These are phyloP conservation scores for Pica pica DNA, from an alignment of 2,113 vertebrate species.

Conservation along the genomic window DNA sequence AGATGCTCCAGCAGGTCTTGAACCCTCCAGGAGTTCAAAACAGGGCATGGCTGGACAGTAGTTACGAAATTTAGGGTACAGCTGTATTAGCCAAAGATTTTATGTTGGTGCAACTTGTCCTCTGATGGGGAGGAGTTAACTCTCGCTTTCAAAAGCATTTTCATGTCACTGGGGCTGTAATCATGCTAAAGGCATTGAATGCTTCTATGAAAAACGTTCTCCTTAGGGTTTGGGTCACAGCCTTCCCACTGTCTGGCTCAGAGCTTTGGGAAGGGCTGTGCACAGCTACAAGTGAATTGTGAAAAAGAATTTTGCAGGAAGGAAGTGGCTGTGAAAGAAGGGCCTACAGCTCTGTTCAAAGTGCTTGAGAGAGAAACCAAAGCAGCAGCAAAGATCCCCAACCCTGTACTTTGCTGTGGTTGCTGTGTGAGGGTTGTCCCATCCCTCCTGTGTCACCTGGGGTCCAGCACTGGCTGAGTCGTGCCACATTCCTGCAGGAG, in stretches of 20 bases:
- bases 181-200: neutral
- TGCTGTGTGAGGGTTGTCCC: accelerated
- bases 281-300: neutral
- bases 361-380: neutral
- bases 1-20: neutral
- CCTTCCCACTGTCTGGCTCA: no score
- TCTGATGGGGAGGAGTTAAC: neutral
- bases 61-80: neutral
- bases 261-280: neutral
- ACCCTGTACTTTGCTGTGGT: accelerated
- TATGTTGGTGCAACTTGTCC: neutral
- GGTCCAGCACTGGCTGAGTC: accelerated
- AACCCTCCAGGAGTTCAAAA: neutral
- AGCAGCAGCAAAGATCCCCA: neutral
- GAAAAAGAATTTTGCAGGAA: neutral
- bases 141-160: neutral
- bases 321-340: neutral
- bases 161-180: neutral
- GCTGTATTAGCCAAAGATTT: neutral
- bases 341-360: neutral
- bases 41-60: neutral
- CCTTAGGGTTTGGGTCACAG: neutral
- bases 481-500: neutral
- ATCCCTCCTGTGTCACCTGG: neutral
- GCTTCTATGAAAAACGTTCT: neutral